These are phyloP conservation scores for Malurus splendens DNA, from an alignment of 2,797 vertebrate genomes.

Conservation along the genomic window DNA sequence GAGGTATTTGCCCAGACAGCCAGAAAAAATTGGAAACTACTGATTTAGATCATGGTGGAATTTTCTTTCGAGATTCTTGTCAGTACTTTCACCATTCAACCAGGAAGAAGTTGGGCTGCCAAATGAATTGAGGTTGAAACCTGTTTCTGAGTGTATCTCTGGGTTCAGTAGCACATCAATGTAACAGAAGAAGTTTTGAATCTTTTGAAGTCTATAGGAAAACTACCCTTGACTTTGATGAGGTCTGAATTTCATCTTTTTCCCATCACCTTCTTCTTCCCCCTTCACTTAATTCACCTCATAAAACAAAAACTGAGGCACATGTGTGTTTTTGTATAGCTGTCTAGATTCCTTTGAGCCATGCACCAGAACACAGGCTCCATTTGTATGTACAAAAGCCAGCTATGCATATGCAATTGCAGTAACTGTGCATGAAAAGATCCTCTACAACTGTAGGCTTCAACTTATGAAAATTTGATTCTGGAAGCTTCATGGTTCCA, in stretches of 20 bases:
- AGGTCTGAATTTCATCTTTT: conserved; percentile 41
- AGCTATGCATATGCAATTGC: conserved; percentile 32
- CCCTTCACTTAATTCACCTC: conserved; percentile 7
- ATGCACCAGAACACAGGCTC: not conserved
- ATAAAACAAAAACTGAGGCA: conserved; percentile 17
- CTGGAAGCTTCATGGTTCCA: conserved; percentile 2
- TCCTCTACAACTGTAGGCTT: conserved; percentile 16
- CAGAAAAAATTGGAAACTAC: not conserved
- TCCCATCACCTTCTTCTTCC: conserved; percentile 23
- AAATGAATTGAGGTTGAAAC: conserved; percentile 38
- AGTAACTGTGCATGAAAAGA: conserved; percentile 11
- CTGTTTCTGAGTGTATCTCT: conserved; percentile 10
- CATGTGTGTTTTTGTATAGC: not conserved
- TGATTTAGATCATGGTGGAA: conserved; percentile 3
- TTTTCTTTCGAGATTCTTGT: conserved; percentile 42
- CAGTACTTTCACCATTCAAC: conserved; percentile 22
- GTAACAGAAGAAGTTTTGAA: not conserved
- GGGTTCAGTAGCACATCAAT: conserved; percentile 9
- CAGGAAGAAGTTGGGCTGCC: conserved; percentile 37
- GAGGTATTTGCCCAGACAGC: not conserved
- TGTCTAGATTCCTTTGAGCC: conserved; percentile 20
- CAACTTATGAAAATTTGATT: conserved; percentile 32
- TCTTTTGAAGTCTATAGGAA: conserved; percentile 52
- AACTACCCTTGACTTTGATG: conserved; percentile 43
- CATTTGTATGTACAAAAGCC: conserved; percentile 12